Evolutionary conservation across 2,888 invertebrate species (phyloP), one percentile per base, ranked within the genome.

Genomic region (Spatulosminthurus flaviceps): DNA sequence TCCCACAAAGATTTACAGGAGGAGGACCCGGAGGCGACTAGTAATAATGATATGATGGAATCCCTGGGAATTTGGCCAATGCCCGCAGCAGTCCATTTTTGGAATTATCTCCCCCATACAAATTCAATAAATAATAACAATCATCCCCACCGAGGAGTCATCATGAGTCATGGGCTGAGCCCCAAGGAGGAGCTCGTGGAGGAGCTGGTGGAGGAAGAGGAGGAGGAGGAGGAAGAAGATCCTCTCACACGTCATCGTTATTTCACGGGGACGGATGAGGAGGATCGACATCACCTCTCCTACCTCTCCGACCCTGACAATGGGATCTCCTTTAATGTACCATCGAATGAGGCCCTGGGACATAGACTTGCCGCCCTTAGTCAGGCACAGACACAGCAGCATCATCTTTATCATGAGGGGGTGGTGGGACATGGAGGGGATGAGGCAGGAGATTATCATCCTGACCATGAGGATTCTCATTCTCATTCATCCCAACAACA

Each of bases 71-170:
- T 43, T 22, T 43, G 42, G 71, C 71, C 71, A 2, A 43, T 72
- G 69, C 69, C 77, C n/a, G n/a, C n/a, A n/a, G n/a, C n/a, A 0
- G 42, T 51, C 13, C 69, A 77, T 51, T 77, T 69, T 22, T 77
- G 77, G 77, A 77, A 77, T 42, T 77, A 77, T 51, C 70, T 77
- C 51, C 77, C 77, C 16, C 77, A 77, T 42, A 67, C 26, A 11
- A 77, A 75, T n/a, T 61, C 64, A 22, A 69, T 67, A n/a, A 42
- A 42, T 42, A 22, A 67, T 67, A 41, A 77, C 19, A 24, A 42
- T 51, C 51, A 13, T 16, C 1, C 9, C n/a, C 1, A n/a, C 2
- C 16, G 7, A 2, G 19, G 51, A n/a, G 9, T 5, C 2, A 2
- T 51, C 16, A 1, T 51, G 16, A n/a, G 51, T 13, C 51, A 51